Evolutionary conservation across 2,797 vertebrate genomes (phyloP), one percentile per base, ranked within the genome.

Genomic region (Cercopithecus mitis): DNA sequence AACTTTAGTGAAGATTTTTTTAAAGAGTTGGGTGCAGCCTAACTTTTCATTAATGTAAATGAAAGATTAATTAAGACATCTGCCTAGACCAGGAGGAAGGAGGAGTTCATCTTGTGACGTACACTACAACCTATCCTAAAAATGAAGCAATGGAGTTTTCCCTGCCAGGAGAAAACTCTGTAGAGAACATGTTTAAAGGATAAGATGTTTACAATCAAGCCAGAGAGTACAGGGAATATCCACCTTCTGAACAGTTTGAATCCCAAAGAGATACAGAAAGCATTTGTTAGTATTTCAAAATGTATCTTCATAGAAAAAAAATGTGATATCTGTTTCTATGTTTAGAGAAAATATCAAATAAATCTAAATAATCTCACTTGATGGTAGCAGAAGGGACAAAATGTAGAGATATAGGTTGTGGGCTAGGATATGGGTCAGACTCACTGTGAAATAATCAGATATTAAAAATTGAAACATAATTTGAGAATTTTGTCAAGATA

Each of bases 41-140:
- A 98, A 96, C 20, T 9, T 97, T 98, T 98, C 97, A 97, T 98
- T 98, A 98, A 98, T 98, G 97, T 86, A 91, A 98, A 98, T 97
- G 96, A 98, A 98, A 97, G 91, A 98, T 97, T 95, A 97, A 97
- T 98, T 97, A 98, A 98, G 97, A 98, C 95, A 93, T 98, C 92
- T n/a, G 33, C 95, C 92, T 97, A 89, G 81, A 96, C 52, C 39
- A 82, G 88, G 88, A 77, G 0, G 77, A 98, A 97, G 96, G 97
- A 98, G 94, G 95, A 98, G 90, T 96, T 98, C 97, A 67, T 88
- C 97, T 97, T 95, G 14, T 92, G 80, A 36, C 15, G 4, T 25
- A 70, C 12, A 83, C 0, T 25, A 64, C 14, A 36, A 52, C 36
- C 64, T 45, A 50, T 76, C 43, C 43, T 45, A 77, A 50, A 81